These are phyloP conservation scores for Paracentrotus lividus DNA, from an alignment of 53 echinoderm and acorn worm genomes.

Conservation along the genomic window DNA sequence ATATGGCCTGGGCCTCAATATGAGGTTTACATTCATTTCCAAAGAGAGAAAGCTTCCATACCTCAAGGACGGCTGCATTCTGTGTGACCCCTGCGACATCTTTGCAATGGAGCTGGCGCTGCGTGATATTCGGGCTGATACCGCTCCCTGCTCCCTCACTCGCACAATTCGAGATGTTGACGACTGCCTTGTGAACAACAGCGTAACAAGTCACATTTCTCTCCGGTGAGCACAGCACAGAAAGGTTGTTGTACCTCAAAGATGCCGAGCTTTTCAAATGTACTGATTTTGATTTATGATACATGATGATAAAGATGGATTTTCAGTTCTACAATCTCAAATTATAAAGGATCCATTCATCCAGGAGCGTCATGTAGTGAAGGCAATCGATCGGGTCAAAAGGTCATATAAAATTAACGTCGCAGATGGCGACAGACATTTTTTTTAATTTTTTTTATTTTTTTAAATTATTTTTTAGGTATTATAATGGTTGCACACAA, in stretches of 20 bases:
- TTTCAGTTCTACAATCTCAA: background rate
- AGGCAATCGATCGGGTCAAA: background rate
- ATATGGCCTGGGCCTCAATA: too few species aligned
- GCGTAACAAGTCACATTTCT: conserved; percentile 90
- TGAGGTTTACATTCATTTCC: too few species aligned
- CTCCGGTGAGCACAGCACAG: conserved; percentile 83
- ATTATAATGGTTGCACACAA: too few species aligned
- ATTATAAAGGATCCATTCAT: background rate
- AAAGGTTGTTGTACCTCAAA: conserved; percentile 93
- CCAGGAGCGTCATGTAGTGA: conserved; percentile 3
- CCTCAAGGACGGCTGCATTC: conserved; percentile 88
- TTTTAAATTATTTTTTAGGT: too few species aligned
- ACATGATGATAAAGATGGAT: conserved; percentile 72
- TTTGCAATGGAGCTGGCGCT: conserved; percentile 86
- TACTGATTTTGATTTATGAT: conserved; percentile 89
- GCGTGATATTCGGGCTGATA: conserved; percentile 66
- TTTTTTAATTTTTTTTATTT: too few species aligned
- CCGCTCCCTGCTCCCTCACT: conserved; percentile 65
- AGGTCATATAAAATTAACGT: background rate
- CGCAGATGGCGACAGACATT: conserved; percentile 14
- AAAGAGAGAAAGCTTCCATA: background rate
- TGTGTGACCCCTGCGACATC: conserved; percentile 71
- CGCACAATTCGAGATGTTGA: conserved; percentile 86
- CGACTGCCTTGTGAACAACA: conserved; percentile 95
- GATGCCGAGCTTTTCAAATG: conserved; percentile 94